These are phyloP conservation scores for Ommatoiulus sabulosus DNA, from an alignment of 2,888 invertebrate species.

Conservation along the genomic window DNA sequence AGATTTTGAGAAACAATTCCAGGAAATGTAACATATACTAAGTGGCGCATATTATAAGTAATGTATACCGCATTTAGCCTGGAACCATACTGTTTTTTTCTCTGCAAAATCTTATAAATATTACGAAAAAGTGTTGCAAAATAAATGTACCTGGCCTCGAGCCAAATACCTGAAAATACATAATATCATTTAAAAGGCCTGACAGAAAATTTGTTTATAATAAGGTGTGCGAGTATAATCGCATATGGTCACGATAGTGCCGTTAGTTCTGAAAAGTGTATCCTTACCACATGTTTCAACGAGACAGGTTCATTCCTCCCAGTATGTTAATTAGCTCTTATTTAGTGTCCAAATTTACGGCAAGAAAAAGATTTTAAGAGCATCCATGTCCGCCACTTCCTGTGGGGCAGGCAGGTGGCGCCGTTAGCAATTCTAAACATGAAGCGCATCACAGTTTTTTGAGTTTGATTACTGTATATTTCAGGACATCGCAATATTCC, in stretches of 20 bases:
- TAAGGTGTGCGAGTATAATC: not conserved
- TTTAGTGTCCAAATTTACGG: not conserved
- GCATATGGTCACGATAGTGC: not conserved
- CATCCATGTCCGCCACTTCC: too few species aligned
- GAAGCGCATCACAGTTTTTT: too few species aligned
- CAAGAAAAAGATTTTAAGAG: not conserved
- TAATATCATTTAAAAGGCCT: not conserved
- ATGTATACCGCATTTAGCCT: not conserved
- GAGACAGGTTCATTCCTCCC: not conserved
- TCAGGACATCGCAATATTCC: too few species aligned
- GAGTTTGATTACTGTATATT: too few species aligned
- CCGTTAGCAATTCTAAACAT: too few species aligned
- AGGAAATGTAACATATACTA: not conserved
- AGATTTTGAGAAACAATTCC: conserved; percentile 1
- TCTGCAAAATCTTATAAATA: not conserved
- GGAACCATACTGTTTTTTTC: not conserved
- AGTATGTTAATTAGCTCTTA: not conserved
- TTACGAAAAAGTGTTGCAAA: not conserved
- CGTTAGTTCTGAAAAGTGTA: not conserved
- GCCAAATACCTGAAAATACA: not conserved
- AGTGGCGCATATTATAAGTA: not conserved
- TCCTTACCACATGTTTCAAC: not conserved
- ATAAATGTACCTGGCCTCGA: not conserved
- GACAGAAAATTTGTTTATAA: not conserved
- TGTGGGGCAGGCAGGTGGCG: too few species aligned